Evolutionary conservation across 2,888 invertebrate genomes (phyloP), one percentile per base, ranked within the genome.

Genomic region (Taphrorychus bicolor): DNA sequence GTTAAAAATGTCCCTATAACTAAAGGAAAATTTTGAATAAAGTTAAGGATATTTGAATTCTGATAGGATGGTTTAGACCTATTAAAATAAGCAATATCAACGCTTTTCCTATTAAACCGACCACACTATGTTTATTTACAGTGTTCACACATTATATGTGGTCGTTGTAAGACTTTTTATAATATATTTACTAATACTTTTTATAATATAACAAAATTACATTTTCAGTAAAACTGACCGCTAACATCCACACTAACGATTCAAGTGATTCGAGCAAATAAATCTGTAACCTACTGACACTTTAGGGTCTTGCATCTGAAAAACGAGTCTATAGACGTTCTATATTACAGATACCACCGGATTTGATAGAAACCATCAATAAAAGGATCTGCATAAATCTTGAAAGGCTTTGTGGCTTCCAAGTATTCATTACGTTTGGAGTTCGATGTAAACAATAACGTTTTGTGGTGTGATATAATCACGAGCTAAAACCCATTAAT

Each of bases 381-480:
- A 69, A 69, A 57, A 64, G 69, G 64, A 69, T 69, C 60, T 64
- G 59, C 69, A 69, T 69, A 69, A 69, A 69, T 69, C 69, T 64
- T 64, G 18, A 45, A 19, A 59, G 21, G 56, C 59, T 59, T 62
- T 53, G 63, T 45, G 48, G 57, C 52, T 48, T 52, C 19, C 23
- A 45, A 53, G 41, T 48, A 67, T 62, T 58, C 57, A 61, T 67
- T 52, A 59, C 52, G 18, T 21, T 32, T 42, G 48, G 62, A 58
- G 21, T 67, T 45, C 23, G 11, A 32, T 11, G 59, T 63, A 68
- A 68, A 63, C 62, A 63, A 41, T 62, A 23, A 58, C 21, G 41
- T 53, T 67, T 56, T 53, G 54, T 45, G 61, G 22, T 60, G 49
- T 54, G 45, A 7, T 48, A 24, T 45, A 42, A 45, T 48, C 32